Percentiles rank a stretch among this genome's conserved stretches.
Evolutionary conservation across 2,113 vertebrate species (phyloP).

Genomic region (Melanostigma gelatinosum): DNA sequence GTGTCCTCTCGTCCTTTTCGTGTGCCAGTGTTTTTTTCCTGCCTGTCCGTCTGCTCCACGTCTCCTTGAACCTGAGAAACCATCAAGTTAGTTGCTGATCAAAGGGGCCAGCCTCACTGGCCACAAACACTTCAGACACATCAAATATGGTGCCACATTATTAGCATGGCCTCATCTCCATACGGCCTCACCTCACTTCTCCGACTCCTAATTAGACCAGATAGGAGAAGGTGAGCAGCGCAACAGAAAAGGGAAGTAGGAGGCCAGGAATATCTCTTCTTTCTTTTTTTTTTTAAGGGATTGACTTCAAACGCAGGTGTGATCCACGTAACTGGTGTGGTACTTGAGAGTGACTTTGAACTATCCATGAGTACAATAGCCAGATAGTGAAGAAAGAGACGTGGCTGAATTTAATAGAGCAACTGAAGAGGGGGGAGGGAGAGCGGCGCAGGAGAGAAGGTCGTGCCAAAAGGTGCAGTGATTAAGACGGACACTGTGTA

Average conservation of each 20-base stretch:
- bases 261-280: conserved; percentile 45
- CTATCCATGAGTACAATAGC: conserved; percentile 55
- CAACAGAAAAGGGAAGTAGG: conserved; percentile 28
- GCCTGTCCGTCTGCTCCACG: conserved; percentile 47
- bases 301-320: conserved; percentile 72
- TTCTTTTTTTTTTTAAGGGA: conserved; percentile 45
- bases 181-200: conserved; percentile 63
- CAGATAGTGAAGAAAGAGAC: conserved; percentile 40
- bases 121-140: conserved; percentile 78
- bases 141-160: conserved; percentile 76
- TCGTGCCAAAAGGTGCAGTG: conserved; percentile 34
- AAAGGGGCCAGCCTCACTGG: conserved; percentile 67
- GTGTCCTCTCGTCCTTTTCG: conserved; percentile 19
- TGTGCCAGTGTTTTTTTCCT: conserved; percentile 31
- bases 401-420: conserved; percentile 31
- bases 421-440: conserved; percentile 7
- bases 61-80: conserved; percentile 68
- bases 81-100: conserved; percentile 75
- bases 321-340: conserved; percentile 61
- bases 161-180: conserved; percentile 79
- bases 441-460: conserved; percentile 34
- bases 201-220: conserved; percentile 72
- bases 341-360: conserved; percentile 74
- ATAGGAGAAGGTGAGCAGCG: conserved; percentile 62
- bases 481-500: conserved; percentile 46